Evolutionary conservation across 30 jellyfish, hydroid and myxozoan species (phyloP).

Genomic region (Phacellophora camtschatica): DNA sequence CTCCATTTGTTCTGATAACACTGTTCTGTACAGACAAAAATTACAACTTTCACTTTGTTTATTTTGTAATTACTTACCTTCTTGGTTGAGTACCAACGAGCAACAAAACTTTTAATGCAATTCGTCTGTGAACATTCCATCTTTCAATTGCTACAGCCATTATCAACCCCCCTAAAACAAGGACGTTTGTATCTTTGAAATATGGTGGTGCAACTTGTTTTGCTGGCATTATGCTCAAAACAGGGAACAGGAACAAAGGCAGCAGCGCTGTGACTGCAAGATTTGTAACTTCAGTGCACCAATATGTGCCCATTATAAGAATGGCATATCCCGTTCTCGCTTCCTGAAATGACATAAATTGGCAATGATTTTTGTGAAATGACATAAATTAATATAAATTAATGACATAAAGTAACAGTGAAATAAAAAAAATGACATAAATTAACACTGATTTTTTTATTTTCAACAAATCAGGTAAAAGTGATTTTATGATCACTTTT

Average conservation of each 20-base stretch:
- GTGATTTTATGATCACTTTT: no score
- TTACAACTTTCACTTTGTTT: no score
- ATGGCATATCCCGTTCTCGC: conserved; percentile 83
- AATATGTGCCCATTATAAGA: conserved; percentile 87
- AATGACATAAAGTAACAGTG: no score
- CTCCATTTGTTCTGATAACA: no score
- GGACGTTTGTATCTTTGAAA: conserved; percentile 94
- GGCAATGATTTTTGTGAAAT: no score
- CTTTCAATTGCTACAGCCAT: conserved; percentile 96
- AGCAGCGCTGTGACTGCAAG: conserved; percentile 97
- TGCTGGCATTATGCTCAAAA: conserved; percentile 83
- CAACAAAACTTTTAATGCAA: conserved; percentile 83
- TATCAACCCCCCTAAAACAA: conserved; percentile 90
- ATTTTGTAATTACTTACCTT: conserved; percentile 61
- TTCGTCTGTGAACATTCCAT: conserved; percentile 98
- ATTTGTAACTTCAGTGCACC: conserved; percentile 95
- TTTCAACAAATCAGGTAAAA: no score
- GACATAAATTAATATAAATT: no score
- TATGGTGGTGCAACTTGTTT: conserved; percentile 81
- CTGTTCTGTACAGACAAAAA: no score
- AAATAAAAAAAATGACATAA: no score
- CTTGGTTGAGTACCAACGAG: conserved; percentile 98
- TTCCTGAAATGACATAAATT: no score
- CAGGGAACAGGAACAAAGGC: conserved; percentile 87
- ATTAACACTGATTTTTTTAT: no score